Evolutionary conservation across 2,888 invertebrate genomes (phyloP), one percentile per base, ranked within the genome.

Genomic region (Lapara coniferarum): DNA sequence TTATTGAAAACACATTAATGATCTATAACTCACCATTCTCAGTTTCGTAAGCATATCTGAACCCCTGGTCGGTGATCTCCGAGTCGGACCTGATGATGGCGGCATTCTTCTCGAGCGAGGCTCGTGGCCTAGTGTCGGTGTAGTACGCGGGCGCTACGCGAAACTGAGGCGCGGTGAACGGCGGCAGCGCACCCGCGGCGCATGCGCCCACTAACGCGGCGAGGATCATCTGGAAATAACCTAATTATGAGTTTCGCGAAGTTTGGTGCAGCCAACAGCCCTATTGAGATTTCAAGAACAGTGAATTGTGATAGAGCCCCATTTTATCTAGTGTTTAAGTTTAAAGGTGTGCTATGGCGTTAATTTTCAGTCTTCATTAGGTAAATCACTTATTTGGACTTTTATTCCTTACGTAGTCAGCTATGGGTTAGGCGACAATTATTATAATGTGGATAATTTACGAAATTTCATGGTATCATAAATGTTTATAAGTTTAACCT

Each of bases 1-100:
- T 37, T 37, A 37, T 37, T 37, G 2, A 37, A 25, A 37, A 37
- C 37, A 37, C 37, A 7, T 2, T 37, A 37, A 1, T 37, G 37
- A 37, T 37, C 37, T 37, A 0, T 19, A 51, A 75, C 87, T 85
- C 67, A 92, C 95, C 95, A 81, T 96, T 96, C 58, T 95, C 95
- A 66, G 96, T 96, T 73, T 95, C 95, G 74, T 94, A 96, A 63
- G 95, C 95, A 72, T 81, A 91, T 58, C 82, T 87, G 81, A 84
- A 93, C 25, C 93, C 93, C 5, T 85, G 79, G 52, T 91, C 90
- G 74, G 88, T 92, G 75, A 86, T 89, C 12, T 90, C 88, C 1
- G 88, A 79, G 0, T 86, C 86, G 0, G 90, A 90, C 67, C 92
- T 84, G 77, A 93, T 71, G 72, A 93, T 86, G 16, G 86, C 87